Percentiles rank a stretch among this genome's conserved stretches.
phyloP scores from a whole-genome alignment of 2,888 invertebrate genomes.

The Xylota segnis region DNA sequence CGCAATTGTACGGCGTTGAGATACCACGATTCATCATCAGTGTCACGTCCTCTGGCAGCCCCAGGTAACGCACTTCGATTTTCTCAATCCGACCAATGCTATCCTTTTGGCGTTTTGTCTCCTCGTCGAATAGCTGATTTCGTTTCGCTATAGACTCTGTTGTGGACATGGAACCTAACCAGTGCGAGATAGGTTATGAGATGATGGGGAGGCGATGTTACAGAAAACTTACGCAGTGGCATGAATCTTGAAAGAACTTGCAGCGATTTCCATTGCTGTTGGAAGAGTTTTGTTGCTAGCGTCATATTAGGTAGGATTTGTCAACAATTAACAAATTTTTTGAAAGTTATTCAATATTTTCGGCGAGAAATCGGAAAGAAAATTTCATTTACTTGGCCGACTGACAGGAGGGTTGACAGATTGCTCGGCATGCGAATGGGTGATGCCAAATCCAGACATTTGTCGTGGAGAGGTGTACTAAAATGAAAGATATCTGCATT shows the following conservation, averaged over 20 bases:
- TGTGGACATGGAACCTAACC: conserved; percentile 72
- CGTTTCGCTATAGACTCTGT: conserved; percentile 86
- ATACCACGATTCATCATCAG: conserved; percentile 95
- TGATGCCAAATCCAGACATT: conserved; percentile 18
- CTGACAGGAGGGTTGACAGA: conserved; percentile 19
- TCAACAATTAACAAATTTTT: background rate
- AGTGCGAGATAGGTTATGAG: conserved; percentile 43
- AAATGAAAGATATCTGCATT: too few species aligned
- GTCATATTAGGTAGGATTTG: conserved; percentile 36
- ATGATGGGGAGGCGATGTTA: background rate
- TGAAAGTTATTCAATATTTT: conserved; percentile 49
- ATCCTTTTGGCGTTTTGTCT: conserved; percentile 90
- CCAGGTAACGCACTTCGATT: conserved; percentile 93
- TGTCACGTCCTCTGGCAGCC: conserved; percentile 89
- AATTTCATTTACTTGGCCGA: background rate
- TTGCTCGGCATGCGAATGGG: conserved; percentile 8
- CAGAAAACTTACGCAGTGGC: conserved; percentile 57
- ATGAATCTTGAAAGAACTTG: conserved; percentile 57
- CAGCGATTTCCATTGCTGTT: conserved; percentile 61
- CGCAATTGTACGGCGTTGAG: conserved; percentile 97
- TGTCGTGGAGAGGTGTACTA: background rate
- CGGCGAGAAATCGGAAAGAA: background rate
- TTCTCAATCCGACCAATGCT: conserved; percentile 95
- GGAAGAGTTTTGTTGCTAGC: conserved; percentile 47
- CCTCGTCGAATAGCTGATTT: conserved; percentile 90